Percentiles rank a stretch among this genome's conserved stretches.
phyloP scores from a whole-genome alignment of 2,797 vertebrate genomes.

The Urocyon cinereoargenteus region DNA sequence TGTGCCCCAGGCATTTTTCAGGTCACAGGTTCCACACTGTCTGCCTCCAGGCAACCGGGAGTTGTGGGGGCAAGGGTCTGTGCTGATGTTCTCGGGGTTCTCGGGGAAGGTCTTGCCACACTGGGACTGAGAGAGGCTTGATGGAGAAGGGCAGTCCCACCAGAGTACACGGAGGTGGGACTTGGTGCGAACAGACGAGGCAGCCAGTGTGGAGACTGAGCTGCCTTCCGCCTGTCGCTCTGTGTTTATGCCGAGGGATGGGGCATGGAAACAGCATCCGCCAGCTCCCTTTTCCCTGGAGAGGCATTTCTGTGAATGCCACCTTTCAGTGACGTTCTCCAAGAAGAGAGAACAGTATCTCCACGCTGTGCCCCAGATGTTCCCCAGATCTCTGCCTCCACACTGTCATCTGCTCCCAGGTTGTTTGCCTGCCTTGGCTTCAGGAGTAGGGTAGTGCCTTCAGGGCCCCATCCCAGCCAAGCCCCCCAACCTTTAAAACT shows the following conservation, averaged over 20 bases:
- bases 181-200: background rate
- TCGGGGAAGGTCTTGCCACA: background rate
- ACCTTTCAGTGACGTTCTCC: background rate
- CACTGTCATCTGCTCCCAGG: background rate
- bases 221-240: background rate
- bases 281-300: background rate
- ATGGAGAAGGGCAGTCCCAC: background rate
- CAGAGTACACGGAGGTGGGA: background rate
- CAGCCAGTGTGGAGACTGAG: background rate
- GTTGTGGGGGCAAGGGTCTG: background rate
- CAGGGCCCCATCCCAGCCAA: background rate
- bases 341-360: background rate
- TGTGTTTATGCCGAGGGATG: background rate
- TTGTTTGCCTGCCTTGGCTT: background rate
- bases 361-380: background rate
- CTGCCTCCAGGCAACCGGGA: background rate
- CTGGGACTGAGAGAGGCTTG: background rate
- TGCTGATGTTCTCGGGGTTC: background rate
- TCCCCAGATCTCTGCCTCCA: background rate
- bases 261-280: background rate
- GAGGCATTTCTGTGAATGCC: background rate
- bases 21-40: background rate
- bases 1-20: background rate
- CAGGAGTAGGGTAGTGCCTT: background rate
- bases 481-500: background rate